Evolutionary conservation across 1,140 invertebrate genomes (phyloP), one percentile per base, ranked within the genome.

Genomic region (Cepaea nemoralis): DNA sequence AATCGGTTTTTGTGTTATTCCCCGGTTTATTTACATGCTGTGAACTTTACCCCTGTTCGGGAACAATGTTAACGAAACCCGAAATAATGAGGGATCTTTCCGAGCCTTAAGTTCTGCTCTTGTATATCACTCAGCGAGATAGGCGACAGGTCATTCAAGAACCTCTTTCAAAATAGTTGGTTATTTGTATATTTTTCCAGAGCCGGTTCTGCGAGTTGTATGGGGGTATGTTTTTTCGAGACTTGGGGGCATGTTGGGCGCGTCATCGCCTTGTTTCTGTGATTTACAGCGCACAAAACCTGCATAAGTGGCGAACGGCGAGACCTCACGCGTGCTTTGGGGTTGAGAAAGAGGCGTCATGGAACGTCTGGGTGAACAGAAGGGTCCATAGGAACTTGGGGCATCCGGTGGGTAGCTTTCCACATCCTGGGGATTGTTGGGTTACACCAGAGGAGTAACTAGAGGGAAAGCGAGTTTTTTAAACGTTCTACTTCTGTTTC

Each of bases 251-350:
- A 42, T n/a, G 69, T 70, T 40, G 19, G 39, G 5, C 69, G 19
- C 69, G 69, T 70, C 69, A 70, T 40, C 69, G 27, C 69, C 69
- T 70, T 42, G 69, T 70, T 70, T 3, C 69, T 40, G 39, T 37
- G 69, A 70, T 70, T 70, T 70, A 70, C 27, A 70, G 12, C 69
- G 24, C n/a, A 70, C 69, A 70, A 39, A n/a, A 70, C 35, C 2
- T 70, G 3, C n/a, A 40, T 39, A 70, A 42, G 37, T 70, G 69
- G 3, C 24, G 40, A 16, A 8, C 39, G 35, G 16, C n/a, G 35
- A 40, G 69, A 37, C 69, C 69, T 24, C 69, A 70, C 69, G 69
- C 69, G 69, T 63, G 59, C 50, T 55, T 5, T 12, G n/a, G 0
- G n/a, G n/a, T 63, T 5, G 6, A 48, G 8, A 63, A 14, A 24